Conservation (phyloP, 2,797 vertebrate genomes). For the Manis pentadactyla region DNA sequence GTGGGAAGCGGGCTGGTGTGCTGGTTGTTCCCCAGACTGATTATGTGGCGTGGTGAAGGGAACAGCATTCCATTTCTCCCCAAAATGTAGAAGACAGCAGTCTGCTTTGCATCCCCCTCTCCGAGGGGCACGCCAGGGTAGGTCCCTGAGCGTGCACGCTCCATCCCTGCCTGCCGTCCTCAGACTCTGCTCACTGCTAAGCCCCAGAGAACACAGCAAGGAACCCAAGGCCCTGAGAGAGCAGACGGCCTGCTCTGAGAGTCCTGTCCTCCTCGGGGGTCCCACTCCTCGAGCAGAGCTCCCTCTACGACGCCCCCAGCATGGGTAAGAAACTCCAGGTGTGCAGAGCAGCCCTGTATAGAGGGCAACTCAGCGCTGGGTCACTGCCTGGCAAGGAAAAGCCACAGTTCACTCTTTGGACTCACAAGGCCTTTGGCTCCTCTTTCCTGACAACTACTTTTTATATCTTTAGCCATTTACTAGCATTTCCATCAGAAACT, state of each 20-base stretch:
- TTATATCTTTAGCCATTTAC: neutral
- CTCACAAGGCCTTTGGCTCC: neutral
- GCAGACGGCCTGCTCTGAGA: neutral
- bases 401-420: neutral
- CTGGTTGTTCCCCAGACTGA: neutral
- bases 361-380: neutral
- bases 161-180: neutral
- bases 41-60: neutral
- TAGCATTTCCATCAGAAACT: neutral
- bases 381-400: neutral
- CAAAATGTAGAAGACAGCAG: neutral
- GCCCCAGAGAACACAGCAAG: neutral
- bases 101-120: too few relatives aligned
- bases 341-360: neutral
- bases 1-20: neutral
- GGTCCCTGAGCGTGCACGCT: neutral
- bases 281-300: neutral
- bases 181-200: neutral
- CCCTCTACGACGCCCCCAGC: neutral
- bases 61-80: neutral
- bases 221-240: neutral
- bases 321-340: neutral
- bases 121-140: neutral
- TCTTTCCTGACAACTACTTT: slow-evolving; percentile 34
- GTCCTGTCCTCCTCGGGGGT: neutral